Evolutionary conservation across 1,140 invertebrate genomes (phyloP), one percentile per base, ranked within the genome.

Genomic region (Solenopsis invicta): DNA sequence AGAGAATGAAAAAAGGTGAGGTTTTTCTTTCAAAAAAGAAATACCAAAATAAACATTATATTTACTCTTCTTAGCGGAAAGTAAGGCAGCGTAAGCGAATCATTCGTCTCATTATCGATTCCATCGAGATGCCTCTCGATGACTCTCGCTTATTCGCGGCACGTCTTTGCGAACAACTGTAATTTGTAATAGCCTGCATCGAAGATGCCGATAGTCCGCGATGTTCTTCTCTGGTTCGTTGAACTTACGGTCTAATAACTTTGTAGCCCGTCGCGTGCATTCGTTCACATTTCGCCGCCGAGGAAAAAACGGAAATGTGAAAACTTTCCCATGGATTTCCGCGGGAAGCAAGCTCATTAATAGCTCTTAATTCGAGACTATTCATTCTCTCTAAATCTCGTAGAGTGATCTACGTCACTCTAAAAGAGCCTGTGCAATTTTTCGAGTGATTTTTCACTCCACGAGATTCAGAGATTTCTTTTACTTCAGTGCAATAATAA

Each of bases 161-260:
- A 72, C 45, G 24, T 76, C 37, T 61, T 76, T 61, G 21, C n/a
- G 37, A 76, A 41, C 74, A 76, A 61, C 54, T 21, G 37, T 61
- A 76, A 61, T 24, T 37, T 21, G 37, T 61, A 76, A 61, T 24
- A 76, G 21, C 4, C 21, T 29, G 54, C 37, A 76, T 41, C 37
- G 74, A 76, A 76, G 74, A 13, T 76, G n/a, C 72, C 52, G 52
- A 76, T 59, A 59, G 72, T 37, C n/a, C 16, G 34, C 72, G 52
- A 69, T 56, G n/a, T 61, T 76, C 74, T 76, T 76, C 37, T 45
- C 54, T 54, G 21, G 74, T 76, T 76, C 74, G 74, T 76, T 76
- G 54, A 76, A 76, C 74, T 76, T 61, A 61, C 74, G 54, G 74
- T 76, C 74, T 76, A 54, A 76, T 76, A 76, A 76, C 54, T 76